Base-by-base conservation (phyloP, 2,797 vertebrate genomes). In the Cossypha caffra region DNA sequence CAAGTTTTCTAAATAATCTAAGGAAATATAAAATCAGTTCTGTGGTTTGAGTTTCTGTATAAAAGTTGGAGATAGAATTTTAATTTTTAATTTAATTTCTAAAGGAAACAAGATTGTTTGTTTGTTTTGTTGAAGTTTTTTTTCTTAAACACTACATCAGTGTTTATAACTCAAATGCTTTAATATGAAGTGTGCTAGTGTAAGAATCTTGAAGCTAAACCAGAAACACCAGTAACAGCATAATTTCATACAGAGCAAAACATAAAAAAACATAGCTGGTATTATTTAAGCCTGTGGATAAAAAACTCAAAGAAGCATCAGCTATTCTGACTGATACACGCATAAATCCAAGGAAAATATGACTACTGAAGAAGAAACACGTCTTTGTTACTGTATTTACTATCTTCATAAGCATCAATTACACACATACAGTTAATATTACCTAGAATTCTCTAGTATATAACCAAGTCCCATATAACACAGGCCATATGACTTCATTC, bases 401-500 rank as follows among this genome's bases (percentile, higher is more conserved):
- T 61, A 59, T 12, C 26, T 71, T 67, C 23, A 6, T 21, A 40
- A 81, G 9, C 18, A 91, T 43, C 6, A 47, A 62, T 40, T 72
- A 69, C 4, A 81, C 7, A 75, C 4, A 25, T 11, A 43, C 5
- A 83, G n/a, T 14, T 68, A 83, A 68, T 29, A 23, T 2, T 67
- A 71, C 50, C 37, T 55, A 38, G 4, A 80, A 35, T 52, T 79
- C 20, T 45, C 28, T 61, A 52, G 10, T 58, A 33, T 58, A 33
- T 47, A 77, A 75, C 69, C n/a, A 68, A 58, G n/a, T 55, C 8
- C 43, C 18, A 43, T 48, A 13, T 58, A 93, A 83, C 64, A 61
- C 42, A 83, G 52, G 62, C 81, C 92, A 83, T 78, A 93, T 75
- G 84, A 94, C 51, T 96, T 94, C 48, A 86, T 51, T 78, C 81